These are phyloP conservation scores for Zaprionus vittiger DNA, from an alignment of 1,140 invertebrate genomes.

Conservation along the genomic window DNA sequence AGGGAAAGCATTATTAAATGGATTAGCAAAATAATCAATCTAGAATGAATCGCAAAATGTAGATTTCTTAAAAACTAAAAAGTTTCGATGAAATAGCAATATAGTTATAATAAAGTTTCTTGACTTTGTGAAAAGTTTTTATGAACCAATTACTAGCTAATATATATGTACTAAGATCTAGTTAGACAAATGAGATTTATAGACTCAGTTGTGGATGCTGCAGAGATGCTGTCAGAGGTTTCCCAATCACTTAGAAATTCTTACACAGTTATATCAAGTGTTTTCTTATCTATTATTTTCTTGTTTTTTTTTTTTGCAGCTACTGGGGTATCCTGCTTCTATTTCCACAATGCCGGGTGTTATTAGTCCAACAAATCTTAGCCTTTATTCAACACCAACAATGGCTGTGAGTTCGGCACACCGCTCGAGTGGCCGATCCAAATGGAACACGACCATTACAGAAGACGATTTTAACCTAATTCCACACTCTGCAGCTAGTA, in stretches of 20 bases:
- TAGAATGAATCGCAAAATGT: no score
- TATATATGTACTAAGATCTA: no score
- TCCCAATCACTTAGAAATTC: neutral
- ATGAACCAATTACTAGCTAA: no score
- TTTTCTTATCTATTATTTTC: neutral
- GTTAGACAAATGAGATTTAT: no score
- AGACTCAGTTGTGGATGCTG: no score
- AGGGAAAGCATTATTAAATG: no score
- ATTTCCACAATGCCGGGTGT: conserved; percentile 91
- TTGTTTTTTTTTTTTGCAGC: conserved; percentile 85
- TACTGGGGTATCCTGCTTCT: conserved; percentile 94
- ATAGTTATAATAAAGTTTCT: no score
- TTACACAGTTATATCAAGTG: neutral
- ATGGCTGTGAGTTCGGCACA: conserved; percentile 86
- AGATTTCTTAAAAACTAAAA: no score
- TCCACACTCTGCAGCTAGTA: conserved; percentile 88
- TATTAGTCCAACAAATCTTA: conserved; percentile 95
- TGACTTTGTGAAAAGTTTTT: no score
- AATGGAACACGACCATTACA: conserved; percentile 95
- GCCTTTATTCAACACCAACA: conserved; percentile 92
- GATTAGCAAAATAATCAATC: no score
- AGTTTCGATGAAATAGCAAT: no score
- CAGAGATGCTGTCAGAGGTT: no score
- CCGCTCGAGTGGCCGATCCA: conserved; percentile 86
- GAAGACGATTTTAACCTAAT: conserved; percentile 98